Evolutionary conservation across 2,797 vertebrate genomes (phyloP), one percentile per base, ranked within the genome.

Genomic region (Silurus lanzhouensis): DNA sequence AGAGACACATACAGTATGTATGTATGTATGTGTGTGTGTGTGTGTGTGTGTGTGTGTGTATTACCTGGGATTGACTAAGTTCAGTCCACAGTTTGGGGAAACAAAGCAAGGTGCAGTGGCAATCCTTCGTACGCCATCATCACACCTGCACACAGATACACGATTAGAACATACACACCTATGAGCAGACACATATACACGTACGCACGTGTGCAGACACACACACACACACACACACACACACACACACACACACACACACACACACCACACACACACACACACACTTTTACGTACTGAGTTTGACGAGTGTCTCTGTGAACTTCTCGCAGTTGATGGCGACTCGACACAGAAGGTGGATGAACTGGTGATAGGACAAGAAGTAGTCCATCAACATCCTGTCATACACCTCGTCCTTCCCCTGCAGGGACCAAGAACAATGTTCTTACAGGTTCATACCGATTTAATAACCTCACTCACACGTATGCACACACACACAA

Each of bases 321-420:
- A 99, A 99, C 92, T 99, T 99, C 94, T 99, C 98, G 92, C 97
- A 99, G 96, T 97, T 99, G 95, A 99, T 97, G 94, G 98, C 98
- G 88, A 99, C 98, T 74, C 98, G 96, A 91, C 98, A 99, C 88
- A 99, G 94, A 87, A 99, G 96, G 92, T 99, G 98, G 92, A 99
- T 99, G 94, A 99, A 98, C 92, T 99, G 98, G 91, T 99, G 98
- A 87, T 99, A 99, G 88, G 98, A 98, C 93, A 99, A 95, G 94
- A 99, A 97, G 94, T 99, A 99, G 90, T 99, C 98, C 94, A 99
- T 96, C 94, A 99, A 96, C 97, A 98, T 97, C 87, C 97, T 94
- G 94, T 99, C 98, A 84, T 99, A 99, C 90, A 97, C 97, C 91
- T 99, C 98, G 86, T 99, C 98, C 93, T 99, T 99, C 89, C 98